A percentile compares a stretch with the other conserved stretches of the same genome.
These are phyloP conservation scores for Stegana nigrithorax DNA, from an alignment of 2,888 invertebrate species.

Conservation along the genomic window DNA sequence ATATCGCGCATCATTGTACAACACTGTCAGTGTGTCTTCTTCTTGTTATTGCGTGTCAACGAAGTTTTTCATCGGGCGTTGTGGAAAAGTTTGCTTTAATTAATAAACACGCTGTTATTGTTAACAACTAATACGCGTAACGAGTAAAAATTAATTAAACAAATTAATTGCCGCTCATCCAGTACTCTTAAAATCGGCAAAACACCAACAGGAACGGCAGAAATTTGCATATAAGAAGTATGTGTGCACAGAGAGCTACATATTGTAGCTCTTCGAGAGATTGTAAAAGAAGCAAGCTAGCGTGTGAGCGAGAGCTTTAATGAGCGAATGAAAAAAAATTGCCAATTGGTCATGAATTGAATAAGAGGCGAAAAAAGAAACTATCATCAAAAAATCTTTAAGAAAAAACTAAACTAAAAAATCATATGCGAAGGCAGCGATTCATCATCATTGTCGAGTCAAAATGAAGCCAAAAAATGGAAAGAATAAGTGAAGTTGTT, in stretches of 20 bases:
- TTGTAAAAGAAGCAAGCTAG: no score
- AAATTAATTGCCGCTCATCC: not conserved
- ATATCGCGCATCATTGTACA: not conserved
- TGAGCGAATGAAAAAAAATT: not conserved
- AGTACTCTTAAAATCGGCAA: not conserved
- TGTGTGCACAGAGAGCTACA: no score
- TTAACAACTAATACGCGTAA: no score
- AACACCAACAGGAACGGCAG: constrained; percentile 1
- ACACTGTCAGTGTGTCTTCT: constrained; percentile 1
- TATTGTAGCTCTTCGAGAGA: no score
- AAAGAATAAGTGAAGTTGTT: not conserved
- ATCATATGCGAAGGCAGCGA: no score
- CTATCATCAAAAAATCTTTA: no score
- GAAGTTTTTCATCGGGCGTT: constrained; percentile 9
- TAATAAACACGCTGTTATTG: no score
- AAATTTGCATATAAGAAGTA: constrained; percentile 10
- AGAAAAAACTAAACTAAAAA: no score
- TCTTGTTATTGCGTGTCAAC: constrained; percentile 10
- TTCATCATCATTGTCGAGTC: no score
- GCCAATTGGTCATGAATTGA: constrained; percentile 5
- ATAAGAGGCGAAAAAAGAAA: not conserved
- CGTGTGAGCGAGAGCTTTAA: not conserved
- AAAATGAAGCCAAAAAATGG: not conserved
- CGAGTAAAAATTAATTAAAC: not conserved
- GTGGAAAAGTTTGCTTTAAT: not conserved